Conservation (phyloP, 2,797 vertebrate species). For the Helicolenus hilgendorfi region DNA sequence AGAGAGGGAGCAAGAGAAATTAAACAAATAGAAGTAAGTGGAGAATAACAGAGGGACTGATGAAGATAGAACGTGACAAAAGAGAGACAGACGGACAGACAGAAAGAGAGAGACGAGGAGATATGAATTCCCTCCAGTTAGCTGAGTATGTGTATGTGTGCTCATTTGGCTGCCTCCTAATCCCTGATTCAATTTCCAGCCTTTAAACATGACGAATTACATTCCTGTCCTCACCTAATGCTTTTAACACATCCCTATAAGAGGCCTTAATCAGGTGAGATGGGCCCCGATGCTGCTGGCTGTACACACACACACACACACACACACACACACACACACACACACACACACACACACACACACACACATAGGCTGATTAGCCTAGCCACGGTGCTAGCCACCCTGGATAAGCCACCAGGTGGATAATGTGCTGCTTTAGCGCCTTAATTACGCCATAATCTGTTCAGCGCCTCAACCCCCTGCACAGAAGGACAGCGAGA, state of each 20-base stretch:
- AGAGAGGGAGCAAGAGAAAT: conserved; percentile 60
- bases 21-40: conserved; percentile 13
- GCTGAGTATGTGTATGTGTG: conserved; percentile 61
- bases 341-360: conserved; percentile 49
- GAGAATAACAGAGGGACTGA: conserved; percentile 69
- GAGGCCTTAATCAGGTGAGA: conserved; percentile 98
- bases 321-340: conserved; percentile 29
- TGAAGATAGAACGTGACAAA: conserved; percentile 6
- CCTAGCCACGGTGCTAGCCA: conserved; percentile 89
- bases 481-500: conserved; percentile 84
- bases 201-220: conserved; percentile 99
- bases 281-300: conserved; percentile 92
- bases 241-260: conserved; percentile 99
- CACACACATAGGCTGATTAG: conserved; percentile 93
- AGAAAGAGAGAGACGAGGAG: conserved; percentile 22
- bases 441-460: conserved; percentile 99
- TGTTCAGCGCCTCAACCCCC: conserved; percentile 95
- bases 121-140: conserved; percentile 56
- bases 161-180: conserved; percentile 92
- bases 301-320: conserved; percentile 71
- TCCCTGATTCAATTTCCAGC: conserved; percentile 97
- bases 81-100: neutral
- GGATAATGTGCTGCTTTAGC: conserved; percentile 99
- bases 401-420: conserved; percentile 95
- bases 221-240: conserved; percentile 98